Conservation (phyloP, 2,797 vertebrate species). For the Gallirallus australis region DNA sequence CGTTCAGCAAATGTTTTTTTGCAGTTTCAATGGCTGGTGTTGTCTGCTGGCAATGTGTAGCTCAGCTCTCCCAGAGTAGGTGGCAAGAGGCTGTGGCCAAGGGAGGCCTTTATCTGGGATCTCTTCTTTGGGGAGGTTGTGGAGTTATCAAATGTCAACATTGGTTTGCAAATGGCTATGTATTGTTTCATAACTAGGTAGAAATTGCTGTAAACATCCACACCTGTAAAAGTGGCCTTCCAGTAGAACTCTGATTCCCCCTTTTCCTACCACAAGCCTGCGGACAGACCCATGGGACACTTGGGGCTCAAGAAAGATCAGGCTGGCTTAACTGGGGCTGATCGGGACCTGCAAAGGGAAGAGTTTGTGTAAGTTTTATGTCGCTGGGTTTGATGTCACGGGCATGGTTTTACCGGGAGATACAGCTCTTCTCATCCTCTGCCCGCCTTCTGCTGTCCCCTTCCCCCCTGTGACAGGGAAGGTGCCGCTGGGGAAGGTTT, state of each 20-base stretch:
- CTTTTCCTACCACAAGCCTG: not conserved
- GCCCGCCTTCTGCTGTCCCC: not conserved
- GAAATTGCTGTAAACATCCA: not conserved
- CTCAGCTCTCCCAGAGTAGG: not conserved
- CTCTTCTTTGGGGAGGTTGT: not conserved
- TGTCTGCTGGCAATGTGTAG: not conserved
- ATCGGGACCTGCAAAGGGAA: not conserved
- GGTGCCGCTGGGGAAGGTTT: rapidly evolving
- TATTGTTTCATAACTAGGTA: not conserved
- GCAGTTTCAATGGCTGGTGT: not conserved
- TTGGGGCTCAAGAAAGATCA: not conserved
- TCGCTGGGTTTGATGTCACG: not conserved
- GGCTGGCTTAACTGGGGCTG: not conserved
- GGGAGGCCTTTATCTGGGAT: not conserved
- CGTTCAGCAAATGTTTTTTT: not conserved
- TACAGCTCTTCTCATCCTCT: rapidly evolving
- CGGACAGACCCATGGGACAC: not conserved
- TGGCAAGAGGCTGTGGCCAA: not conserved
- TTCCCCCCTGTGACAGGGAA: not conserved
- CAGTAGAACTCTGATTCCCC: not conserved
- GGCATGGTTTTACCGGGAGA: rapidly evolving
- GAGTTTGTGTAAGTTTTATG: not conserved
- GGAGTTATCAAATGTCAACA: not conserved
- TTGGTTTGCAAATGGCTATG: not conserved
- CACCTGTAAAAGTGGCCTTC: not conserved